Evolutionary conservation across 2,888 invertebrate genomes (phyloP), one percentile per base, ranked within the genome.

Genomic region (Artemia sp.): DNA sequence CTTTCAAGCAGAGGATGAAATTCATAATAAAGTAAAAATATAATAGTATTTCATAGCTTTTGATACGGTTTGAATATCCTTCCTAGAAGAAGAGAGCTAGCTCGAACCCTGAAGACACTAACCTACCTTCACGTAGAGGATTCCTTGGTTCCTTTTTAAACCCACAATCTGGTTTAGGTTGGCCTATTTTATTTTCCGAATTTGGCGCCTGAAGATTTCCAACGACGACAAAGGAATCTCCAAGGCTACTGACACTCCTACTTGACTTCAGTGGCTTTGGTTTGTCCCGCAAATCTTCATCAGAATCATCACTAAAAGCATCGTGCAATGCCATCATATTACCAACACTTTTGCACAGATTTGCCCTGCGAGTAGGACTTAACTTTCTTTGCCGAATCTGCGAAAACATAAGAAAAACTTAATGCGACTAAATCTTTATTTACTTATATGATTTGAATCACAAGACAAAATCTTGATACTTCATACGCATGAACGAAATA

Each of bases 201-300:
- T 71, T 52, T 66, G 66, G 70, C 38, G 68, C 68, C 50, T 68
- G 68, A 68, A 70, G n/a, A 51, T 72, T 67, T 83, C 75, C 83
- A 82, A 92, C 84, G 74, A 92, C 84, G 3, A 92, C 91, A 79
- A 92, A 93, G 50, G 92, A 90, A 77, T 92, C 92, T 0, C 90
- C 90, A 19, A 93, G 83, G 77, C 91, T 92, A 0, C 91, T 92
- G 77, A 92, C 92, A 4, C 91, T 91, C 81, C 92, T 92, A 79
- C 92, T 92, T 10, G 89, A 83, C 68, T 91, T 83, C 74, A 92
- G 24, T n/a, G 64, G 64, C 24, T 58, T 58, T n/a, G 64, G 64
- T 58, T 58, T 58, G n/a, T 58, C 64, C n/a, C 9, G n/a, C n/a
- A 10, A 9, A 9, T 58, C 64, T 58, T 58, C 64, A 10, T 58